Percentiles rank a stretch among this genome's conserved stretches.
Evolutionary conservation across 2,113 vertebrate genomes (phyloP).

Genomic region (Phrynosoma blainvillii): DNA sequence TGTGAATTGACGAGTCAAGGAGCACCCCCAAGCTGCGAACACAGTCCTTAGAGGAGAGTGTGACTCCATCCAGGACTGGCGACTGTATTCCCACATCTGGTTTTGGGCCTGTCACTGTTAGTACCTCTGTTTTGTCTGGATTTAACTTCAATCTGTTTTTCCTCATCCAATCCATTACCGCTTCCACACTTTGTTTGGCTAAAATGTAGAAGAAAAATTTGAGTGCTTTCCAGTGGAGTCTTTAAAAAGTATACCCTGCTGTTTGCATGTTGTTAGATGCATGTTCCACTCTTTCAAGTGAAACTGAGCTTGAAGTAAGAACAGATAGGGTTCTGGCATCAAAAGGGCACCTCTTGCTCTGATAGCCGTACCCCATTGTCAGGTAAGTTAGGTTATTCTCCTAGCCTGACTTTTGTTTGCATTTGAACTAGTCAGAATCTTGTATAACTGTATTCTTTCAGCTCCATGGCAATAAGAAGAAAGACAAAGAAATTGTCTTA

Average conservation of each 20-base stretch:
- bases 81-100: no score
- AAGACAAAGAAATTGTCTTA: neutral
- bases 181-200: neutral
- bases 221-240: neutral
- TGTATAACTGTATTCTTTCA: slow-evolving; percentile 3
- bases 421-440: neutral
- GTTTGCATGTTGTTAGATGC: neutral
- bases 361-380: neutral
- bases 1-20: no score
- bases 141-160: no score
- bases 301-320: neutral
- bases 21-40: no score
- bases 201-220: neutral
- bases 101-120: no score
- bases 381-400: neutral
- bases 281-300: neutral
- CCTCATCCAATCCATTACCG: no score
- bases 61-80: no score
- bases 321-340: neutral
- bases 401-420: neutral
- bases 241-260: neutral
- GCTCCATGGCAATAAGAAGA: slow-evolving; percentile 13
- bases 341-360: neutral
- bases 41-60: no score
- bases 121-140: no score